Percentiles rank a stretch among this genome's conserved stretches.
These are phyloP conservation scores for Ibidorhyncha struthersii DNA, from an alignment of 2,113 vertebrate species.

Conservation along the genomic window DNA sequence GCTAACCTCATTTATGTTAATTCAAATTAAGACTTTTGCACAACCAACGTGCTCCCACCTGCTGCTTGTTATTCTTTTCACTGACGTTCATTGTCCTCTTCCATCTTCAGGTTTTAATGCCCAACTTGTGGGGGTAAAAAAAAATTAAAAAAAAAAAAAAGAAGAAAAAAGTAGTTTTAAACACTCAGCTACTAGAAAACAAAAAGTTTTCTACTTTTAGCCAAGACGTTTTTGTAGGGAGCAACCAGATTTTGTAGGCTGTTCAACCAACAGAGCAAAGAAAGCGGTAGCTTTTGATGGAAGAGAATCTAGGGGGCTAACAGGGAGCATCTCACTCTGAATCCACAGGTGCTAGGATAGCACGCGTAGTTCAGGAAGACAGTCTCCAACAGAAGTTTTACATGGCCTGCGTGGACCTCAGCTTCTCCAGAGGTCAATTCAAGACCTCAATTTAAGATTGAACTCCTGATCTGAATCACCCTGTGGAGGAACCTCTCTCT, in stretches of 20 bases:
- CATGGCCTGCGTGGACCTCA: background rate
- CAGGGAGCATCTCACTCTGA: background rate
- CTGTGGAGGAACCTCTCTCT: background rate
- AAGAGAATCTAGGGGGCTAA: background rate
- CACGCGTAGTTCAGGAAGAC: fast-evolving
- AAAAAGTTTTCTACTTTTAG: background rate
- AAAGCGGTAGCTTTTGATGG: background rate
- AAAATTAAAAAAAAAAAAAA: background rate
- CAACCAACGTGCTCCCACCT: background rate
- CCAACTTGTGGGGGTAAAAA: background rate
- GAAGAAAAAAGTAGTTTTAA: background rate
- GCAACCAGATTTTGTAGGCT: background rate
- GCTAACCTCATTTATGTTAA: background rate
- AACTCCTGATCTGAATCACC: background rate
- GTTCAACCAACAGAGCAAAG: background rate
- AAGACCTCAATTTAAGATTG: background rate
- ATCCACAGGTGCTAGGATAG: fast-evolving
- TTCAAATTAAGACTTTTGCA: background rate
- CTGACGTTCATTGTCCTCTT: background rate
- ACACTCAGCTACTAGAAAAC: background rate
- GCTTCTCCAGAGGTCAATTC: background rate
- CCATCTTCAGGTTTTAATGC: background rate
- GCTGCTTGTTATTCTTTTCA: background rate
- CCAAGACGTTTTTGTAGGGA: background rate
- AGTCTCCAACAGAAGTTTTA: background rate